Conservation (phyloP, 1,140 invertebrate species). For the Sycobia sp. region DNA sequence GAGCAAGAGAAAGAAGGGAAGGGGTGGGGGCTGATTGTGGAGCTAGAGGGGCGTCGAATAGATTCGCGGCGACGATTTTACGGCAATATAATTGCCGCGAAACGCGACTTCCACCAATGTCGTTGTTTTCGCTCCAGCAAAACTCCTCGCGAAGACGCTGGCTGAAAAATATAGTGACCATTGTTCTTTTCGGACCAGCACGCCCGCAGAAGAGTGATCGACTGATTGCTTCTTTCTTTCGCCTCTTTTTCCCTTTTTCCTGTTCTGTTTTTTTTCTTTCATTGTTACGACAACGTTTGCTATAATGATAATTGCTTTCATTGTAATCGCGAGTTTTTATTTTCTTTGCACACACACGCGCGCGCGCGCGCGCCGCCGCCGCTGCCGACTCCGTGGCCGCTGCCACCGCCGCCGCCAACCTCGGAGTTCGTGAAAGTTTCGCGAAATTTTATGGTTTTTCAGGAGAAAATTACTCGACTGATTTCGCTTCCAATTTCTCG, state of each 20-base stretch:
- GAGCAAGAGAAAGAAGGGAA: neutral
- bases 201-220: neutral
- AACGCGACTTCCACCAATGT: slow-evolving; percentile 23
- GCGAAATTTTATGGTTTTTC: neutral
- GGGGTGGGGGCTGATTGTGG: neutral
- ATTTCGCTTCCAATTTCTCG: neutral
- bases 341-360: too few relatives aligned
- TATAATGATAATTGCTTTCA: slow-evolving; percentile 3
- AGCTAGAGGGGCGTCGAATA: neutral
- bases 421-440: neutral
- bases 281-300: slow-evolving; percentile 18
- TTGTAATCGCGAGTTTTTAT: slow-evolving; percentile 1
- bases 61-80: slow-evolving; percentile 40
- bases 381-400: neutral
- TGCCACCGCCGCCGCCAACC: neutral
- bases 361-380: neutral
- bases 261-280: slow-evolving; percentile 36
- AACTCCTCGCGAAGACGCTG: neutral
- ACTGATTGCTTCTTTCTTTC: slow-evolving; percentile 23
- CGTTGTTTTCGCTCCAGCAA: neutral
- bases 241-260: slow-evolving; percentile 26
- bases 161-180: neutral
- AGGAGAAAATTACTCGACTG: neutral
- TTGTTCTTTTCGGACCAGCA: neutral
- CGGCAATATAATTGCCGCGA: slow-evolving; percentile 38